Base-by-base conservation (phyloP, 2,113 vertebrate species). In the Phasianus colchicus region DNA sequence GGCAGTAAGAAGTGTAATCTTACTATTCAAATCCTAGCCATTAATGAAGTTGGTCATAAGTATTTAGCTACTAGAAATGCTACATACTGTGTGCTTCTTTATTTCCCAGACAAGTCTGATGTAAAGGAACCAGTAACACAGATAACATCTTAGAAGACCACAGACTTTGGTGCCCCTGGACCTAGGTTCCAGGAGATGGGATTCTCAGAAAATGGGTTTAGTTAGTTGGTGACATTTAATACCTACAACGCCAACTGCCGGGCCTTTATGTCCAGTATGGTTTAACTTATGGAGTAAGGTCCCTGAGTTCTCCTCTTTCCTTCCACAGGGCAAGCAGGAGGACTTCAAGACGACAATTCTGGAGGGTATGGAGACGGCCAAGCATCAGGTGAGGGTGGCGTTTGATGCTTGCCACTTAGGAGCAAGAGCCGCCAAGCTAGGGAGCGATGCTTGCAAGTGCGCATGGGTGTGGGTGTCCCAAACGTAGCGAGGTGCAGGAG, bases 241-340 rank as follows among this genome's bases (percentile, higher is more conserved):
- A 96, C 76, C 48, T 96, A 75, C 96, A 90, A 97, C 97, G 18
- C 98, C 97, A 98, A 93, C 97, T 97, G 93, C 96, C 95, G 79
- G 96, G 96, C 97, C 97, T 98, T 96, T 96, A 93, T 98, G 97
- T 98, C 98, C 98, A 97, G 81, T 97, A 95, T 95, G 97, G 95
- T 96, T 97, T 96, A 96, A 97, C 95, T 96, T 98, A 97, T 98
- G 98, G 98, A 98, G 98, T 97, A 98, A 98, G 98, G 98, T 98
- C 98, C 98, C 98, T 98, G 98, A 98, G 98, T 98, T 98, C 97
- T 98, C 98, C 98, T 98, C 98, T 98, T 98, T 98, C 98, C 98
- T 98, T 98, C 98, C 98, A 98, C 98, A 98, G 98, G 98, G 97
- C 98, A 98, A 98, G 98, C 98, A 98, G 98, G 98, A 98, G 98